These are phyloP conservation scores for Brachypterus glaber DNA, from an alignment of 2,888 invertebrate genomes.

Conservation along the genomic window DNA sequence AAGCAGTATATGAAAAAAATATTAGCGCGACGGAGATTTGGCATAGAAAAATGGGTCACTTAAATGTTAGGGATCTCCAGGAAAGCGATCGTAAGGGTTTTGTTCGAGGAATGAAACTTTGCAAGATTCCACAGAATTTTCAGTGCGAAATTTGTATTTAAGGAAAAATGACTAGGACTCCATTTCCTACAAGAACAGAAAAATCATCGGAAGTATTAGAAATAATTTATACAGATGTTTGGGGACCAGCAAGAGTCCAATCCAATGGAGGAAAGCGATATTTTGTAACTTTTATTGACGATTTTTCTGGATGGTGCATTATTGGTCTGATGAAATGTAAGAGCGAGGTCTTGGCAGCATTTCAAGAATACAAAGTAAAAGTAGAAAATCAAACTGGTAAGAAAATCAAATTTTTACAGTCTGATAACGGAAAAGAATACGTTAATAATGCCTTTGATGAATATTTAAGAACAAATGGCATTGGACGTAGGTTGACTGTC, in stretches of 20 bases:
- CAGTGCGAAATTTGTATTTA: background rate
- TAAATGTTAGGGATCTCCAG: no score
- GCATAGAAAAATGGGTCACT: no score
- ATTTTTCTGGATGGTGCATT: constrained; percentile 20
- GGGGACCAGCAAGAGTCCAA: no score
- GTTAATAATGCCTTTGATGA: constrained; percentile 14
- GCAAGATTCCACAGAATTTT: no score
- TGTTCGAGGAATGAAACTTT: constrained; percentile 6
- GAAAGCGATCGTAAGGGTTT: constrained; percentile 21
- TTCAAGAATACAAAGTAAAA: constrained; percentile 16
- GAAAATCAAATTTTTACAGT: constrained; percentile 17
- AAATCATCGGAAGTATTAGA: background rate
- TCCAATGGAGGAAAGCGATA: constrained; percentile 17
- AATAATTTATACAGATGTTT: background rate
- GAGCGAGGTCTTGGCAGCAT: constrained; percentile 18
- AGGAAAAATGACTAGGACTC: background rate
- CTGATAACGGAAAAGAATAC: constrained; percentile 21
- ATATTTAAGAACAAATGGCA: constrained; percentile 16
- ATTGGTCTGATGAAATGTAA: constrained; percentile 22
- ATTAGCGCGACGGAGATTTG: no score
- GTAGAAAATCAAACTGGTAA: constrained; percentile 21
- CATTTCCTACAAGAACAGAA: background rate
- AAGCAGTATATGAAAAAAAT: no score
- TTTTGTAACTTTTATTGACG: constrained; percentile 24
- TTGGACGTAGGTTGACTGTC: constrained; percentile 16